Conservation (phyloP, 1,140 invertebrate genomes). For the Drosophila micromelanica region DNA sequence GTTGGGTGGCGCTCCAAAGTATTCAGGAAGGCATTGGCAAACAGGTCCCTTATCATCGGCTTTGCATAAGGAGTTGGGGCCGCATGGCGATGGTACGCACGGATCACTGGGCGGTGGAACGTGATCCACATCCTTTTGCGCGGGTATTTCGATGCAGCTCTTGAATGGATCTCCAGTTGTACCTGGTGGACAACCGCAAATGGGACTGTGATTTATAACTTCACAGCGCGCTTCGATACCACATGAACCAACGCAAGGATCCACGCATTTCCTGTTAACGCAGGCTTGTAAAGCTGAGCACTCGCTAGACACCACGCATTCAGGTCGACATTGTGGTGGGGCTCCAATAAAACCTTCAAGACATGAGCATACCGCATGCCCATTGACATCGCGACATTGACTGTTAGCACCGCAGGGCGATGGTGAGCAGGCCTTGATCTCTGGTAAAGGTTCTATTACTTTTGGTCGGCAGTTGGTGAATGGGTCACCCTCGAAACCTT, state of each 20-base stretch:
- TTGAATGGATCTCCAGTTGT: conserved; percentile 94
- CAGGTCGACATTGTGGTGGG: conserved; percentile 91
- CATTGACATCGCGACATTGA: conserved; percentile 88
- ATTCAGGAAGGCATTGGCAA: conserved; percentile 88
- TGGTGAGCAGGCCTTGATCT: conserved; percentile 91
- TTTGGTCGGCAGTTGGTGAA: conserved; percentile 88
- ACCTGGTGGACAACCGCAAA: conserved; percentile 91
- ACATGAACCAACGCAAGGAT: conserved; percentile 93
- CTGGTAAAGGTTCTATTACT: conserved; percentile 83
- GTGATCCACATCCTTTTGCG: conserved; percentile 64
- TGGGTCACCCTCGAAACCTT: conserved; percentile 91
- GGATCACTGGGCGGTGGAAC: conserved; percentile 84
- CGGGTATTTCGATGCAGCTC: conserved; percentile 88
- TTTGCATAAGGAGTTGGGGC: conserved; percentile 88
- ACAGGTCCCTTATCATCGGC: conserved; percentile 87
- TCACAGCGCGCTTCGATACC: conserved; percentile 92
- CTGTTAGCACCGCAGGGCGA: conserved; percentile 90
- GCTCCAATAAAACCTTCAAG: conserved; percentile 90
- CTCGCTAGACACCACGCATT: conserved; percentile 93
- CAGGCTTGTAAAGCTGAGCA: conserved; percentile 92
- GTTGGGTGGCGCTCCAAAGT: conserved; percentile 90
- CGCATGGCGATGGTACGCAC: conserved; percentile 89
- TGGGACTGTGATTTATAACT: conserved; percentile 93
- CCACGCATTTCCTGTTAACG: conserved; percentile 92
- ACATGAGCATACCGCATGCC: conserved; percentile 92